Evolutionary conservation across 2,113 vertebrate genomes (phyloP).

Genomic region (Isurus oxyrinchus): DNA sequence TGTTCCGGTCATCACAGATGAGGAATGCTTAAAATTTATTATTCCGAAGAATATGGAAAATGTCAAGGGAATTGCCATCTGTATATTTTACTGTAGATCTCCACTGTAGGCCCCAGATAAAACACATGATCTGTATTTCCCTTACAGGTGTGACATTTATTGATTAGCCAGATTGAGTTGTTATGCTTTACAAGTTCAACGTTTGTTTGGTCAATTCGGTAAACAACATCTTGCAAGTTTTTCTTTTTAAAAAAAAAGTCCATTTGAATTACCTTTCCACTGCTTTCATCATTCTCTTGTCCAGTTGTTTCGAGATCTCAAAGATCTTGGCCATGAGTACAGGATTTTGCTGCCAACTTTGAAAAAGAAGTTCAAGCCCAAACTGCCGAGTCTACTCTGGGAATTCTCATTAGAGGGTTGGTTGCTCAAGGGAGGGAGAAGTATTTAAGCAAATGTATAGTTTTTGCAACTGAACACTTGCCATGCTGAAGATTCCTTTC

Average conservation of each 20-base stretch:
- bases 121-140: not conserved
- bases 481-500: not conserved
- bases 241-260: not conserved
- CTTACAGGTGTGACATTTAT: not conserved
- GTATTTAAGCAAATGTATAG: not conserved
- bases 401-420: constrained; percentile 10
- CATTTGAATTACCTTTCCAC: not conserved
- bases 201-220: not conserved
- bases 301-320: constrained; percentile 1
- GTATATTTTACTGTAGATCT: constrained; percentile 22
- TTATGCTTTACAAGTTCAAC: not conserved
- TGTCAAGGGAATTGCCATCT: constrained; percentile 26
- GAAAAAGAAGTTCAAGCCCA: not conserved
- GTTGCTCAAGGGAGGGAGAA: not conserved
- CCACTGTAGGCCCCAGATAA: not conserved
- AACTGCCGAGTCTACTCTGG: constrained; percentile 4
- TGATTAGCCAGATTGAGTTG: not conserved
- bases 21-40: constrained; percentile 32
- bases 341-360: constrained; percentile 28
- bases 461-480: not conserved
- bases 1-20: constrained; percentile 31
- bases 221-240: not conserved
- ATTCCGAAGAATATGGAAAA: constrained; percentile 1
- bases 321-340: not conserved
- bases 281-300: not conserved